Conservation (phyloP, 2,797 vertebrate species). For the Mormyrus proboscirostris region DNA sequence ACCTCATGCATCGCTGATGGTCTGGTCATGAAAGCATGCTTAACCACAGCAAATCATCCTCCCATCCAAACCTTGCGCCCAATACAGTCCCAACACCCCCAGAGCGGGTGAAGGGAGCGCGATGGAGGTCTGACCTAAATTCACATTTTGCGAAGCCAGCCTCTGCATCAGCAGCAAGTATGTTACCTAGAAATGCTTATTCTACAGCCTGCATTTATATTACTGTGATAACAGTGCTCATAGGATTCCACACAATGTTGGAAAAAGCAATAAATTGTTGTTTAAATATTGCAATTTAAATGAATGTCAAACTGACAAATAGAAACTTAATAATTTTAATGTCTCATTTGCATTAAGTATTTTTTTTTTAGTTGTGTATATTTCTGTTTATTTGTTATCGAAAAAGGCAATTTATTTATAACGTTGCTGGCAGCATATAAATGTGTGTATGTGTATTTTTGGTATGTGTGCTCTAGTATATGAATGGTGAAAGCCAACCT, state of each 20-base stretch:
- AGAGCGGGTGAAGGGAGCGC: constrained; percentile 32
- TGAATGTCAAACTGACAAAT: not conserved
- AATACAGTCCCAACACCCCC: not conserved
- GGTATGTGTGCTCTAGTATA: not conserved
- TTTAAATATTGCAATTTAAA: not conserved
- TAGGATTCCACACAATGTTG: not conserved
- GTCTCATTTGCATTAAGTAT: not conserved
- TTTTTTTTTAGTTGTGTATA: not conserved
- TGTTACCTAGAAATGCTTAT: not conserved
- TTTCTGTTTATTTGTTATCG: not conserved
- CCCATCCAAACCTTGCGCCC: constrained; percentile 18
- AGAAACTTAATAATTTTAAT: not conserved
- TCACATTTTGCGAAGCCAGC: constrained; percentile 58
- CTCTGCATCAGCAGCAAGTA: not conserved
- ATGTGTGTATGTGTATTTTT: not conserved
- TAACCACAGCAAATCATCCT: constrained; percentile 40
- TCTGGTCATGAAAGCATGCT: constrained; percentile 11
- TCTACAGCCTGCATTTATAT: not conserved
- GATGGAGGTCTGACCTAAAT: constrained; percentile 70
- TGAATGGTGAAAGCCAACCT: not conserved
- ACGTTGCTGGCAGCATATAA: not conserved
- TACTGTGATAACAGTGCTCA: not conserved
- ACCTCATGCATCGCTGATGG: not conserved
- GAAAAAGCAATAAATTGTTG: not conserved
- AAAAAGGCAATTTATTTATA: not conserved